Evolutionary conservation across 2,888 invertebrate species (phyloP), one percentile per base, ranked within the genome.

Genomic region (Brassicogethes aeneus): DNA sequence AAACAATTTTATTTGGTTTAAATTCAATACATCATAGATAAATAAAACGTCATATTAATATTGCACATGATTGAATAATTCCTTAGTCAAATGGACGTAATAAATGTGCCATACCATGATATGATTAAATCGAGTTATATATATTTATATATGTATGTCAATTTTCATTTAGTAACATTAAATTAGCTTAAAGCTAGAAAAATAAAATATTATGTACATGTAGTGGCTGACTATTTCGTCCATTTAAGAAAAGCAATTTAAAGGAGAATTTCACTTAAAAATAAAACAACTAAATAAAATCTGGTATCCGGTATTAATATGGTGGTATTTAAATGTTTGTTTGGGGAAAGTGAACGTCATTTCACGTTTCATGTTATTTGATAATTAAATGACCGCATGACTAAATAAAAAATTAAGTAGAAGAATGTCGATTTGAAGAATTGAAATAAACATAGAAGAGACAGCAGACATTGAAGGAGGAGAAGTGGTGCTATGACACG

Each of bases 1-100:
- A 68, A 68, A 67, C 67, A 67, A 63, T 65, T 66, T 66, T 67
- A 65, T 66, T 67, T 67, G 65, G 65, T 65, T 66, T 67, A 64
- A n/a, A 66, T 64, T 66, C 63, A 66, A 66, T 67, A 67, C 66
- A 68, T 66, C 59, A 62, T 67, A 66, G 66, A 67, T 68, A 68
- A 67, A 68, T 68, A 66, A 67, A 65, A 10, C 59, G 59, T 66
- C 64, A 66, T 64, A 68, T 68, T 66, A 67, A 68, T 68, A 68
- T 68, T 68, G 68, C 68, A 68, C 68, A 67, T 66, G 63, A 65
- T 63, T 64, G 62, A 65, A 65, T 49, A 65, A 65, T 61, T 64
- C 64, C 62, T 62, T 61, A 56, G 59, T 65, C 60, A 66, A 66
- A 66, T 66, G 66, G 65, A 68, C 65, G 65, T 61, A 64, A 65